Base-by-base conservation (phyloP, 2,113 vertebrate genomes). In the Pluvianellus socialis region DNA sequence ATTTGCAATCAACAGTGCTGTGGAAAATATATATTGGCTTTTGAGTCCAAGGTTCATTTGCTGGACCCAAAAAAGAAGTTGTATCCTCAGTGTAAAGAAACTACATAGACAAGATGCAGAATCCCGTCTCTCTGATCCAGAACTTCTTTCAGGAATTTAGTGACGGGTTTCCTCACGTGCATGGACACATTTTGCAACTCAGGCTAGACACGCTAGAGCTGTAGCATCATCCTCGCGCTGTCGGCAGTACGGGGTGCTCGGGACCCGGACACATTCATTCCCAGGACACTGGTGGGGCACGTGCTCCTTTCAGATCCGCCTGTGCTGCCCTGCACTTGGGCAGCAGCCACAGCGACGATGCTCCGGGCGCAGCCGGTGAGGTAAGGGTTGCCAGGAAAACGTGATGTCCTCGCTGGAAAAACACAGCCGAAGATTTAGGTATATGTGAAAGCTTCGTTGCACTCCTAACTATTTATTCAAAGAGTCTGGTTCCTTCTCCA, bases 141-240 rank as follows among this genome's bases (percentile, higher is more conserved):
- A 44, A 52, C 26, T 24, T 13, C 32, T n/a, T 24, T 23, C 33
- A 23, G 8, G 58, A 12, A 4, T 20, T 50, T 13, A 32, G 63
- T 9, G 7, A 4, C 0, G 1, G 8, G 6, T 15, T n/a, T 75
- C n/a, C 45, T 47, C 30, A 16, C 12, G 0, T 0, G 2, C 10
- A 0, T 0, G 2, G 16, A 35, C 4, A 5, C 15, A 7, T 56
- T 26, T 35, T 24, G 14, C 32, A 3, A 0, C 42, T 21, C 74
- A 24, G 0, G 19, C 10, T 33, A 30, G 19, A 2, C 9, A 17
- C 21, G 0, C 26, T 1, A 1, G 11, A 24, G 47, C 81, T 70
- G 9, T 14, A 56, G n/a, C 53, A 3, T 1, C 38, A 2, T 4
- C 35, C 24, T 11, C 7, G 7, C 0, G 1, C 42, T 10, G 38